phyloP scores from a whole-genome alignment of 2,888 invertebrate genomes.

The Kryphioiulus occultus region DNA sequence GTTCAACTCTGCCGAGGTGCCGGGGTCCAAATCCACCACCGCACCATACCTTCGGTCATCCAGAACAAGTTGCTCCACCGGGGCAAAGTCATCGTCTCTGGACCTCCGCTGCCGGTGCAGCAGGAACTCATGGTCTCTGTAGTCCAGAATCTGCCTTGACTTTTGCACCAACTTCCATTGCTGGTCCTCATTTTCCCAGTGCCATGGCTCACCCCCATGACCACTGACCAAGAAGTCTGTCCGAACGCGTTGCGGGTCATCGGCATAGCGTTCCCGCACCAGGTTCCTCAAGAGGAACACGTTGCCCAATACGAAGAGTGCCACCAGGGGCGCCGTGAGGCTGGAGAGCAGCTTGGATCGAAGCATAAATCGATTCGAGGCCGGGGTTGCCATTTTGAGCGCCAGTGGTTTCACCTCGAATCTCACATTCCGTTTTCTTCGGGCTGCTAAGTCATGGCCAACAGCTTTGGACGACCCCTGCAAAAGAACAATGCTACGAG shows the following conservation, averaged over 20 bases:
- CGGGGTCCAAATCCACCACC: neutral
- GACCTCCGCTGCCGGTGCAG: conserved; percentile 2
- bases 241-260: neutral
- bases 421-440: neutral
- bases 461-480: neutral
- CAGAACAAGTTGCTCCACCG: neutral
- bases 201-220: neutral
- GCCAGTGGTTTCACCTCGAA: neutral
- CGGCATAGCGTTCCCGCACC: conserved; percentile 28
- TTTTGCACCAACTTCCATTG: conserved; percentile 40
- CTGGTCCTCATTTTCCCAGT: neutral
- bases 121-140: conserved; percentile 42
- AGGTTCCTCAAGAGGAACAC: conserved; percentile 53
- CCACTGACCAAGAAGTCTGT: neutral
- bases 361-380: neutral
- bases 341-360: neutral
- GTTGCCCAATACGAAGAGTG: conserved; percentile 55
- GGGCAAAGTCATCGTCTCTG: neutral
- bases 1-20: conserved; percentile 43
- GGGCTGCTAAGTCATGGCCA: neutral
- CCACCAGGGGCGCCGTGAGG: conserved; percentile 25
- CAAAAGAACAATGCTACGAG: neutral
- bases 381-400: neutral
- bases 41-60: neutral
- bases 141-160: conserved; percentile 25